A percentile compares a stretch with the other conserved stretches of the same genome.
phyloP scores from a whole-genome alignment of 2,888 invertebrate genomes.

The Tipula helvola region DNA sequence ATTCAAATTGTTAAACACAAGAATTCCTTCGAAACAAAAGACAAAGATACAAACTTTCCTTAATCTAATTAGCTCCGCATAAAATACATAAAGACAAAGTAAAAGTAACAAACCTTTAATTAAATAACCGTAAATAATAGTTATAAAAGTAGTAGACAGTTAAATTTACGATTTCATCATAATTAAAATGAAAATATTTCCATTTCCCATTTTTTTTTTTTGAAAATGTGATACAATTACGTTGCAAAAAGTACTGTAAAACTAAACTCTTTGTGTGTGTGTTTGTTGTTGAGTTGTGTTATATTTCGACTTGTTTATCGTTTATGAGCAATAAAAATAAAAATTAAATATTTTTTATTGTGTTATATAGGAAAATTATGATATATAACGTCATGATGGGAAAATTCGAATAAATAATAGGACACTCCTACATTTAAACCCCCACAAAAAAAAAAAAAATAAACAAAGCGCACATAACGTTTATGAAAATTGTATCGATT shows the following conservation, averaged over 20 bases:
- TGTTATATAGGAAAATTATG: background rate
- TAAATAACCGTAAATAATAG: background rate
- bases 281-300: background rate
- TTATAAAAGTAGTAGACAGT: background rate
- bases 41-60: background rate
- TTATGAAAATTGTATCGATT: background rate
- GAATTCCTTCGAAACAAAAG: background rate
- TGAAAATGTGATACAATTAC: background rate
- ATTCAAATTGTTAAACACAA: too few species aligned
- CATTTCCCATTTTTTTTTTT: background rate
- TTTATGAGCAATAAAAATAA: slow-evolving; percentile 6
- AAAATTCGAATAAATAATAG: background rate
- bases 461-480: background rate
- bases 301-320: background rate
- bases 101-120: background rate
- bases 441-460: background rate
- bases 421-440: background rate
- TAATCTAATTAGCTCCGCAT: background rate
- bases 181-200: background rate
- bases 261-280: background rate
- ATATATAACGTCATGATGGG: background rate
- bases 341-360: slow-evolving; percentile 7
- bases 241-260: background rate
- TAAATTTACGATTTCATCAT: background rate
- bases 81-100: background rate